A percentile compares a stretch with the other conserved stretches of the same genome.
Evolutionary conservation across 1,140 invertebrate species (phyloP).

Genomic region (Brachionus angularis): DNA sequence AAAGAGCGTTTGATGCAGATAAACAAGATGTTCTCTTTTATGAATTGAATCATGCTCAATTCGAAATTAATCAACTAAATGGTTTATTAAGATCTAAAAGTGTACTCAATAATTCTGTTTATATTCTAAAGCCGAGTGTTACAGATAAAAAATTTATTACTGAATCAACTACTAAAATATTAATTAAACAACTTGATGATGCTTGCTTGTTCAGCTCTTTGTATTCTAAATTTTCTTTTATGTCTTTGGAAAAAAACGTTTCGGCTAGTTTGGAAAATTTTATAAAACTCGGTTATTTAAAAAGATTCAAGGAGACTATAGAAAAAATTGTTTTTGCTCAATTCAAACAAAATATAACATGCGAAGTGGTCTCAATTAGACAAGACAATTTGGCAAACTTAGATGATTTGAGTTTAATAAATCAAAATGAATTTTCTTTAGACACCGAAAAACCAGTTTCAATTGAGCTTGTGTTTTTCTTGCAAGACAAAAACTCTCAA

Average conservation of each 20-base stretch:
- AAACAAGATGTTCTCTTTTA: slow-evolving; percentile 4
- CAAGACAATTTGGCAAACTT: too few relatives aligned
- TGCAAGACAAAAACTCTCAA: too few relatives aligned
- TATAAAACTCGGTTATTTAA: not conserved
- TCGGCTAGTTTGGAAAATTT: slow-evolving; percentile 2
- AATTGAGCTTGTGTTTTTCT: not conserved
- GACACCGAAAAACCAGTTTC: not conserved
- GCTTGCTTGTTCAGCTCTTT: slow-evolving; percentile 7
- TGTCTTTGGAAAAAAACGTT: not conserved
- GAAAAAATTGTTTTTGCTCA: not conserved
- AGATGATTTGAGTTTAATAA: too few relatives aligned
- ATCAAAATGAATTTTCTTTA: too few relatives aligned
- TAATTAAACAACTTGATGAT: not conserved
- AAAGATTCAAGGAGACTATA: not conserved
- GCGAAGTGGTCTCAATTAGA: too few relatives aligned
- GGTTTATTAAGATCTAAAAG: not conserved
- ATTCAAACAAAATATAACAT: too few relatives aligned
- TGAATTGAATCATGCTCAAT: not conserved
- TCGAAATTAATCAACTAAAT: slow-evolving; percentile 20
- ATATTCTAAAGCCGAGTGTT: not conserved
- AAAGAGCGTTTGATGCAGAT: not conserved
- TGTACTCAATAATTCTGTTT: not conserved
- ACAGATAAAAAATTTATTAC: slow-evolving; percentile 30
- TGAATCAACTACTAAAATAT: not conserved
- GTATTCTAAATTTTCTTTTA: slow-evolving; percentile 13